These are phyloP conservation scores for Nymphalis polychloros DNA, from an alignment of 2,888 invertebrate genomes.

Conservation along the genomic window DNA sequence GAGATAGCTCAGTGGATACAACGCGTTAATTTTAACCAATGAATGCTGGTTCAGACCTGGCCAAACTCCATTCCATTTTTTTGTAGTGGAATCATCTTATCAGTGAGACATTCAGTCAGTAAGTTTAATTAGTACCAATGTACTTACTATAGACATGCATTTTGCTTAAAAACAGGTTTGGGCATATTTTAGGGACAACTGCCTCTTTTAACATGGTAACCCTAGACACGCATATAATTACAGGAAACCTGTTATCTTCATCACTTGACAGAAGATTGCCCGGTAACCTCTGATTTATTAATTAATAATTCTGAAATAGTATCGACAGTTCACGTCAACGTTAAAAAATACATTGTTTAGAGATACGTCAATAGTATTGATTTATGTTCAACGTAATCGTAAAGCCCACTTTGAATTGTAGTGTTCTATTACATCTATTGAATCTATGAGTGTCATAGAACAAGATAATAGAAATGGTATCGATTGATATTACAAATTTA, in stretches of 20 bases:
- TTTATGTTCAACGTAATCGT: conserved; percentile 25
- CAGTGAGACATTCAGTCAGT: too few species aligned
- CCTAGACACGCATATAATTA: too few species aligned
- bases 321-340: conserved; percentile 21
- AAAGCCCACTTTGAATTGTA: conserved; percentile 23
- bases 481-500: neutral
- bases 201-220: too few species aligned
- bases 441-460: conserved; percentile 2
- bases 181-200: too few species aligned
- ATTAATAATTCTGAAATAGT: conserved; percentile 10
- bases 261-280: neutral
- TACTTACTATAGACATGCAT: too few species aligned
- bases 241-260: neutral
- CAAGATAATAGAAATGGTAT: conserved; percentile 3
- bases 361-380: conserved; percentile 25
- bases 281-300: neutral
- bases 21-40: too few species aligned
- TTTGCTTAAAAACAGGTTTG: too few species aligned
- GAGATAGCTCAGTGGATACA: too few species aligned
- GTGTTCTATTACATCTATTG: conserved; percentile 8
- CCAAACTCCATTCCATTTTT: too few species aligned
- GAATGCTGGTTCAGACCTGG: too few species aligned
- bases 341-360: conserved; percentile 31
- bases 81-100: too few species aligned
- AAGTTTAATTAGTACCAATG: too few species aligned